Evolutionary conservation across 2,113 vertebrate genomes (phyloP), one percentile per base, ranked within the genome.

Genomic region (Siniperca chuatsi): DNA sequence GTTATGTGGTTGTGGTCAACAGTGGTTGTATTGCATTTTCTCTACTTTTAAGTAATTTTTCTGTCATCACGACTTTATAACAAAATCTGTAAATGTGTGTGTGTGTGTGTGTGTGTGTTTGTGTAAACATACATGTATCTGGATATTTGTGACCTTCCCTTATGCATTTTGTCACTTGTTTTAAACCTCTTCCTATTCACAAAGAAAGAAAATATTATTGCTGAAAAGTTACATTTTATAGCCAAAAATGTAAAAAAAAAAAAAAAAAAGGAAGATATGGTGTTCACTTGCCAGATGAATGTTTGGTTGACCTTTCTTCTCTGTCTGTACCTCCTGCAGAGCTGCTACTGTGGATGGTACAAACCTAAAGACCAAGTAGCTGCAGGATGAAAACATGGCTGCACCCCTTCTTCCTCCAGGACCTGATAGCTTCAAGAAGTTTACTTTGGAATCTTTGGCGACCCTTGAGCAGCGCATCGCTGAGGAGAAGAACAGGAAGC

Each of bases 311-410:
- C n/a, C n/a, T 20, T 29, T 80, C 44, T 25, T 77, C 16, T 73
- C 13, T 60, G 18, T 67, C 23, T 82, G 12, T 55, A 1, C 18
- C 58, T 73, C 77, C 23, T 78, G 13, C 95, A 98, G 97, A 97
- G 93, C 96, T 96, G 94, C 95, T 96, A 94, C 96, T 95, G 90
- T 90, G 96, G 96, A 92, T 94, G 95, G 96, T 94, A 91, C 96
- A 95, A 93, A 96, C 93, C 94, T 95, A 96, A 97, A 95, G 96
- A 96, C 96, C 90, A 93, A 90, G 96, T 95, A 96, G 97, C 97
- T 98, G 97, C 98, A 99, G 97, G 97, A 99, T 99, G 98, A 99
- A 97, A 99, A 99, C 97, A 99, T 99, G 98, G 98, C 98, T 96
- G 97, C 97, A 29, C 97, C 95, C 96, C 96, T 98, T 97, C 93